These are phyloP conservation scores for Prolemur simus DNA, from an alignment of 2,113 vertebrate genomes.

Conservation along the genomic window DNA sequence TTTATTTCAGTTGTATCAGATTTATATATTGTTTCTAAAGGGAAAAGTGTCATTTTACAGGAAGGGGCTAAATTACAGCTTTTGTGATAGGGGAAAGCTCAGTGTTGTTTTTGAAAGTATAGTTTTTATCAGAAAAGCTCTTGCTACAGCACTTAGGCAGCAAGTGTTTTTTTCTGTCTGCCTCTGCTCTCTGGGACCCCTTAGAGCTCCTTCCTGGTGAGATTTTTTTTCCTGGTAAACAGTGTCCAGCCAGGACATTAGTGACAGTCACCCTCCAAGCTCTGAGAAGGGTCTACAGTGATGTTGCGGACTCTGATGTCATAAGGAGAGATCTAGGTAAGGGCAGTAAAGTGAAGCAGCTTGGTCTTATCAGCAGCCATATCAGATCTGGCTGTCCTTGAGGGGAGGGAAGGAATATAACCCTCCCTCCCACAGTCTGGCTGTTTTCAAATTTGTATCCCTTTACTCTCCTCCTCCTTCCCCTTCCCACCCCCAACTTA, in stretches of 20 bases:
- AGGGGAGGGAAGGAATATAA: slow-evolving; percentile 37
- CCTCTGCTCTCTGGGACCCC: background rate
- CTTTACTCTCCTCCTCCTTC: background rate
- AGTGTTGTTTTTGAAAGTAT: slow-evolving; percentile 37
- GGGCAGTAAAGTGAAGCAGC: slow-evolving; percentile 3
- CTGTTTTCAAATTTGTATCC: slow-evolving; percentile 50
- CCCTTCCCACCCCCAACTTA: background rate
- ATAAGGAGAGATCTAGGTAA: background rate
- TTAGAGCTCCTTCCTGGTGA: background rate
- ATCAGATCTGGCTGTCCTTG: slow-evolving; percentile 72
- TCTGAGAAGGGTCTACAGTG: background rate
- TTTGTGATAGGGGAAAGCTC: background rate
- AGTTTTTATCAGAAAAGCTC: slow-evolving; percentile 39
- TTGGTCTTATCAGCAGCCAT: background rate
- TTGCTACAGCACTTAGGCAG: background rate
- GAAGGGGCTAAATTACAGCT: slow-evolving; percentile 48
- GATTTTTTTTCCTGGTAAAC: background rate
- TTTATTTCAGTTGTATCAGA: slow-evolving; percentile 43
- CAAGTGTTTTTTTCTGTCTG: background rate
- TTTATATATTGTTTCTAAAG: slow-evolving; percentile 53
- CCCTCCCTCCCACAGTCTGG: background rate
- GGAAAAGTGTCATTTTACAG: slow-evolving; percentile 52
- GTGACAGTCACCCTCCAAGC: background rate
- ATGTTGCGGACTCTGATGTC: background rate
- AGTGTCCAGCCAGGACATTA: background rate